These are phyloP conservation scores for Pristionchus mayeri DNA, from an alignment of 2,888 invertebrate species.

Conservation along the genomic window DNA sequence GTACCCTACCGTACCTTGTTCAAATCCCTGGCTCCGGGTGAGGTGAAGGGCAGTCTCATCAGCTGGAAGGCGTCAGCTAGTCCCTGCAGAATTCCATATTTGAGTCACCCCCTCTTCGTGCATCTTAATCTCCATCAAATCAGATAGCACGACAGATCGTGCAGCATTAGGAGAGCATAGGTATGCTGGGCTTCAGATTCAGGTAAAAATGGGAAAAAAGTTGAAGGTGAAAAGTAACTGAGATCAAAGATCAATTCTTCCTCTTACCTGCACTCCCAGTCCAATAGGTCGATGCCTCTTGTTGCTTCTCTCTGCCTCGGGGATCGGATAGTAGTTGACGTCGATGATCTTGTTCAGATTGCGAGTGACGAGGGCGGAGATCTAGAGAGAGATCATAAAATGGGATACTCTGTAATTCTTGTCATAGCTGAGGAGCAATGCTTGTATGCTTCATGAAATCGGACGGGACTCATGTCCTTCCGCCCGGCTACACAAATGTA, in stretches of 20 bases:
- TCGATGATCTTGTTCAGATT: conserved; percentile 98
- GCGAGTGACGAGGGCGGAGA: conserved; percentile 83
- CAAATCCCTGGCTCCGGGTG: conserved; percentile 86
- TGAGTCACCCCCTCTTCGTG: too few species aligned
- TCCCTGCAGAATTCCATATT: too few species aligned
- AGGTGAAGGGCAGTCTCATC: conserved; percentile 93
- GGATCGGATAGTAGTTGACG: conserved; percentile 93
- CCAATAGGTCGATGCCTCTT: conserved; percentile 84
- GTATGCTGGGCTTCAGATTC: too few species aligned
- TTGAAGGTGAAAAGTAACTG: too few species aligned
- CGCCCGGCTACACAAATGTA: background rate
- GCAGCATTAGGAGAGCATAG: too few species aligned
- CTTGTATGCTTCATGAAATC: too few species aligned
- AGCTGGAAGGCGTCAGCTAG: conserved; percentile 95
- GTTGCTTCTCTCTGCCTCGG: conserved; percentile 87
- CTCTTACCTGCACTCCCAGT: conserved; percentile 91
- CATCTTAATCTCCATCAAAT: too few species aligned
- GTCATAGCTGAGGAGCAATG: too few species aligned
- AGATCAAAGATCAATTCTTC: too few species aligned
- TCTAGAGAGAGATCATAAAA: background rate
- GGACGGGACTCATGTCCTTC: background rate
- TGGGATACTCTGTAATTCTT: background rate
- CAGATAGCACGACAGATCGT: too few species aligned
- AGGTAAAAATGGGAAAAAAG: too few species aligned
- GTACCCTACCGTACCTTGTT: conserved; percentile 81